Conservation (phyloP, 2,888 invertebrate genomes). For the Spialia ferax region DNA sequence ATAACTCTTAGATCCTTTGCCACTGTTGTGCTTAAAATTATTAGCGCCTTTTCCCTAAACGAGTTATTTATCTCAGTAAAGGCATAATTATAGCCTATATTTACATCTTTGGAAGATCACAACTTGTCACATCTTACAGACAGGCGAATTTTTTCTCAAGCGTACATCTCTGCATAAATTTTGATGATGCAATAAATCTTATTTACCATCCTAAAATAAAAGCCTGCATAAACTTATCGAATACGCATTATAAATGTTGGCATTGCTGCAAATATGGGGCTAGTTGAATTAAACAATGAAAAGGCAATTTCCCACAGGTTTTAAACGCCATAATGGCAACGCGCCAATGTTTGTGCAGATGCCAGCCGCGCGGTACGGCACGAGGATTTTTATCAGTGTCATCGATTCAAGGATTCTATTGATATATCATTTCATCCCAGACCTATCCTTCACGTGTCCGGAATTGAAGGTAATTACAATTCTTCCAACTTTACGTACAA, state of each 20-base stretch:
- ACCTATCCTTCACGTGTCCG: background rate
- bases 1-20: background rate
- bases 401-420: background rate
- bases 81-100: too few species aligned
- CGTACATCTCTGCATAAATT: too few species aligned
- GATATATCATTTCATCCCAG: background rate
- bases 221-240: constrained; percentile 7
- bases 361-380: constrained; percentile 24
- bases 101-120: too few species aligned
- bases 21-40: background rate
- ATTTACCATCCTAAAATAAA: background rate
- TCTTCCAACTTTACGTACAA: too few species aligned
- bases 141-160: too few species aligned
- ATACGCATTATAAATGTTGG: constrained; percentile 68
- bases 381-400: constrained; percentile 22
- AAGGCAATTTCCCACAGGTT: constrained; percentile 75
- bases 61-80: too few species aligned
- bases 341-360: constrained; percentile 64
- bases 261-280: constrained; percentile 73
- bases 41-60: background rate
- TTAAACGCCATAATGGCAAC: constrained; percentile 72
- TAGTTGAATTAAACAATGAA: constrained; percentile 83
- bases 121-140: too few species aligned
- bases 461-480: too few species aligned
- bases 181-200: background rate